phyloP scores from a whole-genome alignment of 2,797 vertebrate species.

The Hemitrygon akajei region DNA sequence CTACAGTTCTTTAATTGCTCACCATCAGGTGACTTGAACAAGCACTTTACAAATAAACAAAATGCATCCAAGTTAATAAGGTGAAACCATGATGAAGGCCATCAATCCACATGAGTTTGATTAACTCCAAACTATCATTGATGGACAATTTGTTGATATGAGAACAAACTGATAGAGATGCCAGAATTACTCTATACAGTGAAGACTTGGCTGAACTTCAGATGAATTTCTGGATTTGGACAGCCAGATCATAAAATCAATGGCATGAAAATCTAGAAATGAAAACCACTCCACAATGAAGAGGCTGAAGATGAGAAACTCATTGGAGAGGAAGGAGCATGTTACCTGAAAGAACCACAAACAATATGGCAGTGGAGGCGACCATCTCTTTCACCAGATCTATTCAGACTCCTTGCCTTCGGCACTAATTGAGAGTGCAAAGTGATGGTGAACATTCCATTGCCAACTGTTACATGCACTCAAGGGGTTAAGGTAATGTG shows the following conservation, averaged over 20 bases:
- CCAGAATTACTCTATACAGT: neutral
- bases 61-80: neutral
- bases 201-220: neutral
- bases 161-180: neutral
- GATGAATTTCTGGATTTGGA: too few species aligned
- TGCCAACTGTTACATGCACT: too few species aligned
- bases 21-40: neutral
- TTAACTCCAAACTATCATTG: neutral
- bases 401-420: too few species aligned
- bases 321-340: neutral
- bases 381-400: neutral
- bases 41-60: neutral
- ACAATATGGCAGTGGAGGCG: neutral
- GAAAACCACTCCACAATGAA: neutral
- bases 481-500: neutral
- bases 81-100: neutral
- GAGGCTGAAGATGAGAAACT: neutral
- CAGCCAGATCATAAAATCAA: too few species aligned
- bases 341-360: neutral
- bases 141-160: neutral
- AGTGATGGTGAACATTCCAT: too few species aligned
- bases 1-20: neutral
- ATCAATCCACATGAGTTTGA: neutral
- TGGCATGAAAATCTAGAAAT: neutral
- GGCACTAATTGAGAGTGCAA: too few species aligned